Base-by-base conservation (phyloP, 2,888 invertebrate species). In the Noctua comes region DNA sequence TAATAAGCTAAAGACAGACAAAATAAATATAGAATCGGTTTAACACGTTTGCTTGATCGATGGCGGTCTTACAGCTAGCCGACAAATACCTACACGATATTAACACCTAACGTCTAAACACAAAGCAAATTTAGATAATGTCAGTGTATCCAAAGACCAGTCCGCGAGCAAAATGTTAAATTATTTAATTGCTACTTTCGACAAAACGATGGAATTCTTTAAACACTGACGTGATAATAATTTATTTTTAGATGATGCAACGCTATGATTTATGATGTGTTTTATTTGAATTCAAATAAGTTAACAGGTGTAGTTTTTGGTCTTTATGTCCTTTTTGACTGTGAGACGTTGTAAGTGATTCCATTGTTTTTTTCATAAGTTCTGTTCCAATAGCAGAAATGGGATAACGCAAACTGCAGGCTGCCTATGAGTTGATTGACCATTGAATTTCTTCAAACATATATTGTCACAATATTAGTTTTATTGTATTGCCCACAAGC, bases 81-180 rank as follows among this genome's bases (percentile, higher is more conserved):
- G 76, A 76, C 79, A 85, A 86, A 83, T 86, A 86, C 70, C 84
- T 82, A 82, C 72, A 79, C 84, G 73, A 76, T 82, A 86, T 86
- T 86, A 86, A 76, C 86, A 86, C 86, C 77, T 86, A 51, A 65
- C 46, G n/a, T 69, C 81, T 86, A 86, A 84, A 84, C 74, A 57
- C 73, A 84, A 84, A 84, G 78, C 71, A 87, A 79, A 86, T 86
- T 84, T 87, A 86, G 73, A 84, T 86, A 86, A 86, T 77, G 84
- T 73, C 77, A 77, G 70, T 77, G 77, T 79, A 77, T 46, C 48
- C 40, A 71, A 69, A 82, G 69, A 81, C 70, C 43, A 66, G 66
- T 48, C 71, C 66, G 76, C 68, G 77, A 78, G 46, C 85, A 65
- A 76, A 80, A 87, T 86, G 72, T 70, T 82, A 80, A 84, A 86